Base-by-base conservation (phyloP, 2,113 vertebrate genomes). In the Picathartes gymnocephalus region DNA sequence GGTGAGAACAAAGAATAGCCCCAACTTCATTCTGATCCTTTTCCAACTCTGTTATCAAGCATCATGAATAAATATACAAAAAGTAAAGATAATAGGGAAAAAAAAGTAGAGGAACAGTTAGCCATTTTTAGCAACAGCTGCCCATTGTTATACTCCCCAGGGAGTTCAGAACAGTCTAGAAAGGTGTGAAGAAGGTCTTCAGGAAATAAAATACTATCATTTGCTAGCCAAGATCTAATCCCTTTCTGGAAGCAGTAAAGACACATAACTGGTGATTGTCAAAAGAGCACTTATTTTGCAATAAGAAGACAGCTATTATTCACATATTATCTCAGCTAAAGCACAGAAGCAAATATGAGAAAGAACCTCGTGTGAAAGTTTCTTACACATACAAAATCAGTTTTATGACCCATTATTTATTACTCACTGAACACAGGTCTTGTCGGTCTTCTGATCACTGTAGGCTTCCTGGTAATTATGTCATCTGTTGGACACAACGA, bases 401-500 rank as follows among this genome's bases (percentile, higher is more conserved):
- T 35, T 74, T 68, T 60, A 58, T 73, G 51, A 35, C 3, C 23
- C 6, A 1, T 42, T 74, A 37, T 53, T 83, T 81, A 25, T 54
- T 81, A 96, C 97, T 97, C 31, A 97, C 97, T 97, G 54, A 54
- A 27, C 40, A 65, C 81, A 70, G 97, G 97, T 70, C 91, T 95
- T 58, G 97, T 97, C 0, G 94, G 83, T 90, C 83, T 96, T 93
- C 96, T 94, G 82, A 95, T 94, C 91, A 93, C 94, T 54, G 87
- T 92, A 74, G 97, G 97, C 42, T 40, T 96, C 79, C 92, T 92
- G 51, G 96, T 97, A 56, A 93, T 97, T 73, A 93, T 89, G 39
- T 97, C 94, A 1, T 81, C 97, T 97, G 71, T 62, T 70, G 89
- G 45, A 70, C 45, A 81, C n/a, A 93, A 84, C 17, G 42, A 40